Evolutionary conservation across 2,797 vertebrate species (phyloP).

Genomic region (Pseudotriccus pelzelni): DNA sequence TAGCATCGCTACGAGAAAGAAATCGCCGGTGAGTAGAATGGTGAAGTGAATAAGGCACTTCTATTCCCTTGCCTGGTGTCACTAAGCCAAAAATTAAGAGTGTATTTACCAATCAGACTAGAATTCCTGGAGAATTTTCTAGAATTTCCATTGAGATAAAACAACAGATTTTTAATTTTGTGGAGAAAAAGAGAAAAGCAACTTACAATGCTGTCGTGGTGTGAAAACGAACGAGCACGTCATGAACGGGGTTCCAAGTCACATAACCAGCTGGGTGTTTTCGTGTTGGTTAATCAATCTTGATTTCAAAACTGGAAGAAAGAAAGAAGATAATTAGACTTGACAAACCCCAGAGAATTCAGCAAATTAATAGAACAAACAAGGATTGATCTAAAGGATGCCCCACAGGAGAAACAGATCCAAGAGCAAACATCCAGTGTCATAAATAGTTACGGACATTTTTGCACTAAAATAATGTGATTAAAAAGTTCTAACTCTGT

Average conservation of each 20-base stretch:
- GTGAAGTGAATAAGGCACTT: not conserved
- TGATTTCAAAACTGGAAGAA: conserved; percentile 55
- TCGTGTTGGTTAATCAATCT: conserved; percentile 28
- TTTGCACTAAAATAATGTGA: not conserved
- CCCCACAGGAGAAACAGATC: conserved; percentile 4
- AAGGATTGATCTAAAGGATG: conserved; percentile 11
- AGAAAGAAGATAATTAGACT: conserved; percentile 28
- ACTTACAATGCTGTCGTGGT: conserved; percentile 36
- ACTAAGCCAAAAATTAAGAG: not conserved
- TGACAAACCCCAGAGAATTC: conserved; percentile 40
- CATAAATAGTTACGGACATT: not conserved
- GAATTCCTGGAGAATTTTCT: not conserved
- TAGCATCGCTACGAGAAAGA: not conserved
- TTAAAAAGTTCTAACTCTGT: not conserved
- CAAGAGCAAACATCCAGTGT: conserved; percentile 7
- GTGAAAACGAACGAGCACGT: not conserved
- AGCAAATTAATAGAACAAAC: conserved; percentile 45
- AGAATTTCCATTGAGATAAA: not conserved
- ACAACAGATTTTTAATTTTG: not conserved
- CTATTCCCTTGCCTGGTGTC: not conserved
- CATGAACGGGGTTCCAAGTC: conserved; percentile 39
- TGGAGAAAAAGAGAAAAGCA: not conserved
- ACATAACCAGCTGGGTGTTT: conserved; percentile 43
- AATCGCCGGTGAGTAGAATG: not conserved
- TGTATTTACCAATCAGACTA: not conserved